These are phyloP conservation scores for Ectobius pallidus DNA, from an alignment of 2,888 invertebrate genomes.

Conservation along the genomic window DNA sequence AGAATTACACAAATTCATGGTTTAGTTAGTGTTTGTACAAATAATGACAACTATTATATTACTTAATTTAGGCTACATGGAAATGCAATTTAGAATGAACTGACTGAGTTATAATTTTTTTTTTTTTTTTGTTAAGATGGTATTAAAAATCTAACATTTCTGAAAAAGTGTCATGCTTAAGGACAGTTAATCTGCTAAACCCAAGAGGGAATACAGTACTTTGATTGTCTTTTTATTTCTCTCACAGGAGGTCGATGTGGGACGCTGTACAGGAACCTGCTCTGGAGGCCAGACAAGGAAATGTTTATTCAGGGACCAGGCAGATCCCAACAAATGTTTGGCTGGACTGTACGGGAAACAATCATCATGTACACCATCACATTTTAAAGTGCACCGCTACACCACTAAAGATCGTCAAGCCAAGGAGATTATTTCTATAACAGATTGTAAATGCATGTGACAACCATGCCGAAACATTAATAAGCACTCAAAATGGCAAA, in stretches of 20 bases:
- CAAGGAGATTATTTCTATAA: slow-evolving; percentile 53
- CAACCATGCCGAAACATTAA: not conserved
- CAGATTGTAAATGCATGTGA: slow-evolving; percentile 53
- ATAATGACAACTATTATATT: no score
- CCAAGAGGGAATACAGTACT: no score
- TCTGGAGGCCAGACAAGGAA: slow-evolving; percentile 45
- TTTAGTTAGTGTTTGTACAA: no score
- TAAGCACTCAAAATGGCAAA: not conserved
- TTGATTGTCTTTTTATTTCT: no score
- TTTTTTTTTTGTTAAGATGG: no score
- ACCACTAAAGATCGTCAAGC: slow-evolving; percentile 43
- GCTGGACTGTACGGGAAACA: slow-evolving; percentile 48
- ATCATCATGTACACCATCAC: slow-evolving; percentile 51
- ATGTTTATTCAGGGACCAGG: slow-evolving; percentile 47
- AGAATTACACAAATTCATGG: no score
- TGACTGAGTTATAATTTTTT: no score
- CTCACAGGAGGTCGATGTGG: slow-evolving; percentile 55
- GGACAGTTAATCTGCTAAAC: no score
- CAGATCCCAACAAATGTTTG: slow-evolving; percentile 51
- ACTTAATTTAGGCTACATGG: no score
- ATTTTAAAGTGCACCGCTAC: slow-evolving; percentile 54
- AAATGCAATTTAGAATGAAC: no score
- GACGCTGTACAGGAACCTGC: slow-evolving; percentile 55
- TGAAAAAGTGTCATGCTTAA: no score
- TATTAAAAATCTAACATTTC: no score